Evolutionary conservation across 2,113 vertebrate genomes (phyloP).

Genomic region (Megalops atlanticus): DNA sequence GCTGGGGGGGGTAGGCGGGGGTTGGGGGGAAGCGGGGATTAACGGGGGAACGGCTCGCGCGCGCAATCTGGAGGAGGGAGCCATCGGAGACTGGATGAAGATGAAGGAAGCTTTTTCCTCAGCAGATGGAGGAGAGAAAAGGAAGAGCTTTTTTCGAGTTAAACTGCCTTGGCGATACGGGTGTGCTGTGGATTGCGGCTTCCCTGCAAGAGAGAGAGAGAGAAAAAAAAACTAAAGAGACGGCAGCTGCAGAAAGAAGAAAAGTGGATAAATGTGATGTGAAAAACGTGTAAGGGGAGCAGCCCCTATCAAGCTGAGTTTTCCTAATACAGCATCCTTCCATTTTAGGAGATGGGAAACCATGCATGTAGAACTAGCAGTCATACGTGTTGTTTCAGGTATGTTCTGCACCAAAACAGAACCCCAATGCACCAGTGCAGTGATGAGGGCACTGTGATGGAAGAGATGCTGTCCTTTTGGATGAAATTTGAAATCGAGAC

Average conservation of each 20-base stretch:
- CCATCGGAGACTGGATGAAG: not conserved
- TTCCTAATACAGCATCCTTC: no score
- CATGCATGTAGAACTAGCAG: no score
- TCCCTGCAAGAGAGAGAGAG: not conserved
- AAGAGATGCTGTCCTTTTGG: no score
- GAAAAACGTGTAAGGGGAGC: no score
- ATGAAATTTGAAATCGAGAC: no score
- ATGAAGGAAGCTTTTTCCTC: not conserved
- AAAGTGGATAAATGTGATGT: no score
- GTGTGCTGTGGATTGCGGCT: not conserved
- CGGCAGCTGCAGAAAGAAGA: not conserved
- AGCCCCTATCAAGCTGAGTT: no score
- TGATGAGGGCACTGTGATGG: no score
- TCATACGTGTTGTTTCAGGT: no score
- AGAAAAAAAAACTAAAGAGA: not conserved
- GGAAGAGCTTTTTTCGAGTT: constrained; percentile 1
- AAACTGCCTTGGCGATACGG: constrained; percentile 18
- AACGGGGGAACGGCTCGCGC: constrained; percentile 6
- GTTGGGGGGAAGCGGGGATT: constrained; percentile 6
- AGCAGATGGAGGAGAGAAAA: constrained; percentile 8
- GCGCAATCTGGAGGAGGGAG: not conserved
- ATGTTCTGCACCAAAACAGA: no score
- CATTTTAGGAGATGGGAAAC: no score
- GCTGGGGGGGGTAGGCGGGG: not conserved
- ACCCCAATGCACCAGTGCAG: no score